These are phyloP conservation scores for Strongylocentrotus purpuratus DNA, from an alignment of 35 echinoderm and acorn worm species.

Conservation along the genomic window DNA sequence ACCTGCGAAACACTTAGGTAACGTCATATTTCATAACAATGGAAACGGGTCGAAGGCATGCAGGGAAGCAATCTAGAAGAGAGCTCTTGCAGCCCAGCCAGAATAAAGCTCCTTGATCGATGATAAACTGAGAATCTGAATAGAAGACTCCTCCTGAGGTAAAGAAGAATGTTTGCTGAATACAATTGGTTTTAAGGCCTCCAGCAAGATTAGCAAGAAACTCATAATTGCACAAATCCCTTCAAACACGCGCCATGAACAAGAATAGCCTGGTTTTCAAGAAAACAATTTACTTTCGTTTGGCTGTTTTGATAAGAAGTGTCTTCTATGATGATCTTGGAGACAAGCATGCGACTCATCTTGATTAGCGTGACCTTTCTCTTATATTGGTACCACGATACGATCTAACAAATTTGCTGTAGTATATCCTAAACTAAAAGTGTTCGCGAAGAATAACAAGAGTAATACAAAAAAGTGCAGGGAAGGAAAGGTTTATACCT, in stretches of 20 bases:
- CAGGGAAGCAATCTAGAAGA: not conserved
- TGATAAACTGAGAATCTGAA: not conserved
- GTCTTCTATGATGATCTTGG: not conserved
- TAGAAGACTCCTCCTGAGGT: not conserved
- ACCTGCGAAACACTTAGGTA: too few species aligned
- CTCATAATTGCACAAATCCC: not conserved
- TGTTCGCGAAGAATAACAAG: too few species aligned
- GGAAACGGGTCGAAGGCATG: not conserved
- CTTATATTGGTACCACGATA: too few species aligned
- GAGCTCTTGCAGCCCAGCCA: not conserved
- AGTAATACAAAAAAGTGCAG: too few species aligned
- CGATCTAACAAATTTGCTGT: too few species aligned
- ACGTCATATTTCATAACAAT: not conserved
- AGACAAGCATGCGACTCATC: not conserved
- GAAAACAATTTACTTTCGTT: conserved; percentile 12
- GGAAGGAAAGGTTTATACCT: too few species aligned
- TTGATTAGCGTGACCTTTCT: too few species aligned
- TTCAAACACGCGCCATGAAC: not conserved
- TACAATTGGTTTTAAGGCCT: not conserved
- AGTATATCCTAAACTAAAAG: too few species aligned
- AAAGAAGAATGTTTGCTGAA: not conserved
- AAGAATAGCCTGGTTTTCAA: not conserved
- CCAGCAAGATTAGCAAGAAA: not conserved
- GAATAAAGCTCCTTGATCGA: not conserved
- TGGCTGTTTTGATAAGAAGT: not conserved